Evolutionary conservation across 30 jellyfish, hydroid and myxozoan genomes (phyloP), one percentile per base, ranked within the genome.

Genomic region (Mastigias papua): DNA sequence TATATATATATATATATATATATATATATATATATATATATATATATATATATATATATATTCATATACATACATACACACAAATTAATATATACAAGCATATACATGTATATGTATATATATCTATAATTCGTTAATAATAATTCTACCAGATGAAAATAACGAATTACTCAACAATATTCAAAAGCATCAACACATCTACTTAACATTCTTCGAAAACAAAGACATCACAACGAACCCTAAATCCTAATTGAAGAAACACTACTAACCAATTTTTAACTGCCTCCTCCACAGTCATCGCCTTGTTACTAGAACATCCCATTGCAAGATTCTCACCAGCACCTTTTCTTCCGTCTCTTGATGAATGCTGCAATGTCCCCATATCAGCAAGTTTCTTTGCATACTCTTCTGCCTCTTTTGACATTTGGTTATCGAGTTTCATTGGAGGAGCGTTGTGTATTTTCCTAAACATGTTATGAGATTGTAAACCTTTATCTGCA

Each of bases 321-420:
- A 77, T 90, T 16, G 99, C 99, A 27, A 89, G 91, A 66, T 94
- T 94, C 86, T 94, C 99, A 16, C 99, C 99, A 48, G 70, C 78
- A 32, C 89, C 79, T 10, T 90, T 73, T 15, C 61, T 37, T 42
- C 97, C 90, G n/a, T n/a, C n/a, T n/a, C n/a, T n/a, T n/a, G n/a
- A n/a, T n/a, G n/a, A n/a, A 69, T 89, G 99, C 34, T 83, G 92
- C 84, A 94, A 51, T 60, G 75, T 84, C 50, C 97, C 97, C 21
- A 80, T 46, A 8, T 68, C 42, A 2, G 95, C 97, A 66, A 94
- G 83, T 54, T 80, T 51, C 86, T 89, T 71, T 22, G 99, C 99
- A 51, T 90, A 94, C 65, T 34, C 78, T 72, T 89, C 91, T 1
- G 99, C 99, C 35, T 89, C 97, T 31, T 31, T 73, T 0, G 97